Evolutionary conservation across 2,888 invertebrate genomes (phyloP), one percentile per base, ranked within the genome.

Genomic region (Yponomeuta malinellus): DNA sequence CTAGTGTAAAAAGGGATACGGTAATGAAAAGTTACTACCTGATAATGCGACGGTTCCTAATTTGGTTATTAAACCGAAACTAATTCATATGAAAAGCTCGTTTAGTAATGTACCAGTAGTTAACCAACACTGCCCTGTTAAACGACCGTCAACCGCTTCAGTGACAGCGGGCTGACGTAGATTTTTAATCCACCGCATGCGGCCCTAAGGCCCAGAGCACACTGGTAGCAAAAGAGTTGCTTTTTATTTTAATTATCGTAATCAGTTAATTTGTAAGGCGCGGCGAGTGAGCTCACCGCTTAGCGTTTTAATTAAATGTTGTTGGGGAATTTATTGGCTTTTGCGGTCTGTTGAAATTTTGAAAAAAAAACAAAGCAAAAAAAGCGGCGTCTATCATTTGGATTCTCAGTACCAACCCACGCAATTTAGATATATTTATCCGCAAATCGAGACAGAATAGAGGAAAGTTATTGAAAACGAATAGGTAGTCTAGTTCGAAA

Each of bases 171-270:
- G 71, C 78, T 73, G 76, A 81, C 85, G 80, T 89, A 83, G 86
- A 89, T 72, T 89, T 90, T 84, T 80, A 84, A 85, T 84, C 81
- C 81, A 81, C 79, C 76, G 74, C 75, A 80, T 81, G 78, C 82
- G 82, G 78, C 82, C 79, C 77, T 76, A 79, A 75, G 72, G 88
- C 89, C 90, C 89, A 74, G 52, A 78, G 79, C 82, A 77, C 75
- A 74, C 73, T 72, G 77, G 79, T 77, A 82, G 80, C 83, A 85
- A 89, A 91, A 90, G 91, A 90, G 91, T 91, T 91, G 86, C 82
- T 79, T 84, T 86, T 80, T 74, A 86, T 59, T 59, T 59, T 90
- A 88, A 90, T 90, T 91, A 89, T 87, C 82, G 81, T 90, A 89
- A 91, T 90, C 90, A 90, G 89, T 90, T 91, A 90, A 90, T 90